Percentiles rank a stretch among this genome's conserved stretches.
These are phyloP conservation scores for Globicephala melas DNA, from an alignment of 2,113 vertebrate species.

Conservation along the genomic window DNA sequence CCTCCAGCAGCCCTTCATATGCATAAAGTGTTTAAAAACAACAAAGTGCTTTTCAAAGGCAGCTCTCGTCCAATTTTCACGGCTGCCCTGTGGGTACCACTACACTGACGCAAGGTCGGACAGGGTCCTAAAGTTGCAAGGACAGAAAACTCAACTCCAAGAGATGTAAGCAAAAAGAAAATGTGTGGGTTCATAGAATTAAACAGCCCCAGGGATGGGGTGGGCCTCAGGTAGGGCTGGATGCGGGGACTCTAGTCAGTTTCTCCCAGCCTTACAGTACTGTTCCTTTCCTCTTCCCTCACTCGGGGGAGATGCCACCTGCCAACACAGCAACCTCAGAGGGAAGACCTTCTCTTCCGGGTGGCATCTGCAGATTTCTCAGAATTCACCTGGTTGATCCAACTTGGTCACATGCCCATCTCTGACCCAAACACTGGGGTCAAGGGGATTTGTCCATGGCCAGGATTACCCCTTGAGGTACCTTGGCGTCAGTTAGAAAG, in stretches of 20 bases:
- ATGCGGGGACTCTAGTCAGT: background rate
- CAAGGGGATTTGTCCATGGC: background rate
- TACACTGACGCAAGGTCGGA: background rate
- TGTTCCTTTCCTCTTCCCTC: background rate
- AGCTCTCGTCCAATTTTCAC: background rate
- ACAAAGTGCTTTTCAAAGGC: background rate
- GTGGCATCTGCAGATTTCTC: background rate
- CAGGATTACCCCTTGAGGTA: background rate
- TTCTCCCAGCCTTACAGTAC: background rate
- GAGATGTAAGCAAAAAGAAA: background rate
- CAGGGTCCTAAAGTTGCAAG: background rate
- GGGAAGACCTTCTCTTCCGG: background rate
- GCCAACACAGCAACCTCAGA: fast-evolving
- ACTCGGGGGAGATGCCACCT: fast-evolving
- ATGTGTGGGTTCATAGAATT: background rate
- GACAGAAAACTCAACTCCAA: background rate
- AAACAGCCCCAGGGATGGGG: fast-evolving
- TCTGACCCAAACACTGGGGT: background rate
- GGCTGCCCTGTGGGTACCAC: background rate
- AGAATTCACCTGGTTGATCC: background rate
- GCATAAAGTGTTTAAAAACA: background rate
- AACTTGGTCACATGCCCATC: no score
- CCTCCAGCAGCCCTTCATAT: background rate
- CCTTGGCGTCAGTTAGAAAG: background rate
- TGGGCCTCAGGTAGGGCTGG: background rate